Base-by-base conservation (phyloP, 1,140 invertebrate species). In the Medauroidea extradentata region DNA sequence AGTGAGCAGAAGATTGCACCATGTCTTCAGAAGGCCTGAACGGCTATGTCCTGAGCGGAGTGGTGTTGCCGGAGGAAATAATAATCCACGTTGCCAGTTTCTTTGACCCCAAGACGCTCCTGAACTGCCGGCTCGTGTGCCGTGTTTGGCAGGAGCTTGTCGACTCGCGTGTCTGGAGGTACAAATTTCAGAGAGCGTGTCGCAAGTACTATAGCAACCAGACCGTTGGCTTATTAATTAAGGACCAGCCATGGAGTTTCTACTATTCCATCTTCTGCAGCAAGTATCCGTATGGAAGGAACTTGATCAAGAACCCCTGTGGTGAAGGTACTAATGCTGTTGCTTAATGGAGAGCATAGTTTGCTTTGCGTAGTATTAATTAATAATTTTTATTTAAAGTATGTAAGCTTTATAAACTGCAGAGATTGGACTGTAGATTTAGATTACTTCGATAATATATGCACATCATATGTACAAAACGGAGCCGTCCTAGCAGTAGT, bases 261-360 rank as follows among this genome's bases (percentile, higher is more conserved):
- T 75, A 72, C 64, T 71, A 74, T 42, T 9, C 67, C 1, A 71
- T 78, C 42, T 75, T 70, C 62, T n/a, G n/a, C n/a, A 59, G 69
- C 5, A 71, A 71, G 13, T 72, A 69, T 43, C 71, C 74, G 5
- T 77, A 78, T 50, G 64, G 67, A 21, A 73, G 64, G 29, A 79
- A 79, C 63, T 62, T 80, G 9, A 25, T 80, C 21, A 73, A 71
- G 56, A 79, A 80, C 66, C 69, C 74, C 55, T 78, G 70, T 18
- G 78, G 75, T 1, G 57, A 70, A 63, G 3, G 66, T 43, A n/a
- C n/a, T n/a, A n/a, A n/a, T n/a, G n/a, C n/a, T n/a, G n/a, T n/a
- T n/a, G n/a, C n/a, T n/a, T n/a, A n/a, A n/a, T n/a, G n/a, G n/a
- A n/a, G n/a, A n/a, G n/a, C n/a, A n/a, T n/a, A n/a, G n/a, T n/a